These are phyloP conservation scores for Spinibarbus caldwelli DNA, from an alignment of 2,797 vertebrate species.

Conservation along the genomic window DNA sequence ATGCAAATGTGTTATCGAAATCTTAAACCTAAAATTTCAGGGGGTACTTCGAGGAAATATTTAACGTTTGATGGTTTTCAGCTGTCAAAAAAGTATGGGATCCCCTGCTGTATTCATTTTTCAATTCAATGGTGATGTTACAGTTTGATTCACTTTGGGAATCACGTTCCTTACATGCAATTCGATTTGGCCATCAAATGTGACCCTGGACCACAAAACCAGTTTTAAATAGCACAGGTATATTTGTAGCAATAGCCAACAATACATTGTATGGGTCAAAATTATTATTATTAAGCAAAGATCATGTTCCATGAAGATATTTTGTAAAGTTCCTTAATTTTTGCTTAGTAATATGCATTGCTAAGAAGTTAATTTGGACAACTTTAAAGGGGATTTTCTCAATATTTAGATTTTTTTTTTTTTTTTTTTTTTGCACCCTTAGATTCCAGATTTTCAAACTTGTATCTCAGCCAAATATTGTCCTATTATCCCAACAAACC, in stretches of 20 bases:
- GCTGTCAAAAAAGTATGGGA: too few species aligned
- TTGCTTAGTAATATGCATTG: neutral
- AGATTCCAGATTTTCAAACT: neutral
- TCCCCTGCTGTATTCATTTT: neutral
- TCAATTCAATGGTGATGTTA: neutral
- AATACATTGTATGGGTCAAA: neutral
- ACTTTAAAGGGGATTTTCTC: neutral
- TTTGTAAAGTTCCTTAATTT: neutral
- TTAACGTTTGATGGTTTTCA: neutral
- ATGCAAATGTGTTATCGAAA: too few species aligned
- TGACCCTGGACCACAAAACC: neutral
- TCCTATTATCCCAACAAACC: neutral
- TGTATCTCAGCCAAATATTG: neutral
- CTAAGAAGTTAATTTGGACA: neutral
- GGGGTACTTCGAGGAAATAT: neutral
- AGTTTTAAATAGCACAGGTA: neutral
- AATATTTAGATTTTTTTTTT: too few species aligned
- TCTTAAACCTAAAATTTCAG: neutral
- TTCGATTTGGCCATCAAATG: neutral
- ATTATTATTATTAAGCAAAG: neutral
- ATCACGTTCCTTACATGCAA: neutral
- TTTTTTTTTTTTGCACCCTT: neutral
- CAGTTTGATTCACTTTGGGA: neutral
- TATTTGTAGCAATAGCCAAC: neutral
- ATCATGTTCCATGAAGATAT: too few species aligned